A percentile compares a stretch with the other conserved stretches of the same genome.
These are phyloP conservation scores for Octodonta nipae DNA, from an alignment of 2,888 invertebrate species.

Conservation along the genomic window DNA sequence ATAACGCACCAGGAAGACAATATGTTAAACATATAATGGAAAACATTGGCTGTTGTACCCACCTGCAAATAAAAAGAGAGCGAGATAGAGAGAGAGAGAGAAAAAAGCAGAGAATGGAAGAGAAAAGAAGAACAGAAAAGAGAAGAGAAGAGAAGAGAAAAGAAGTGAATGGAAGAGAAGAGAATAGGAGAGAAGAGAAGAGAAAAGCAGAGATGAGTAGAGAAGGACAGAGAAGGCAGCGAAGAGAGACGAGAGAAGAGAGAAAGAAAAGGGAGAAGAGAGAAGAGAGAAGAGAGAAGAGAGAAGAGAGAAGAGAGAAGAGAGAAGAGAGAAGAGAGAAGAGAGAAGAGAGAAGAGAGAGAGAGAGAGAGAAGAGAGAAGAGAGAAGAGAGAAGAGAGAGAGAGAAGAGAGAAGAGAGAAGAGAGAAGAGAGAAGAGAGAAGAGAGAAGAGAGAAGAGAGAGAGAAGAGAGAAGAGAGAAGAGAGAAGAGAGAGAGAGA, in stretches of 20 bases:
- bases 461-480: not conserved
- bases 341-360: not conserved
- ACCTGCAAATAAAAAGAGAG: no score
- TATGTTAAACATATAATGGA: no score
- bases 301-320: not conserved
- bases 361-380: not conserved
- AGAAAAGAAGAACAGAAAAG: not conserved
- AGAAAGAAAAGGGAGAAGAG: not conserved
- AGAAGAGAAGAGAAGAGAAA: no score
- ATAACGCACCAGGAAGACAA: no score
- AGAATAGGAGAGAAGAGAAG: slow-evolving; percentile 1
- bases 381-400: not conserved
- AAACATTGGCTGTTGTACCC: no score
- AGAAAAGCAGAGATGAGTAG: not conserved
- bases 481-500: not conserved
- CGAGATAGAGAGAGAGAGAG: not conserved
- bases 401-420: not conserved
- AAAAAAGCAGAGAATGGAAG: not conserved
- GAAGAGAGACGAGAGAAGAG: not conserved
- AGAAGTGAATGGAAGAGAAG: not conserved
- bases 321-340: not conserved
- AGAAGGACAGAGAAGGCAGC: not conserved
- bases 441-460: not conserved
- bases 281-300: not conserved
- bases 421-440: not conserved